Percentiles rank a stretch among this genome's conserved stretches.
Conservation (phyloP, 1,140 invertebrate genomes). For the Drosophila sechellia region DNA sequence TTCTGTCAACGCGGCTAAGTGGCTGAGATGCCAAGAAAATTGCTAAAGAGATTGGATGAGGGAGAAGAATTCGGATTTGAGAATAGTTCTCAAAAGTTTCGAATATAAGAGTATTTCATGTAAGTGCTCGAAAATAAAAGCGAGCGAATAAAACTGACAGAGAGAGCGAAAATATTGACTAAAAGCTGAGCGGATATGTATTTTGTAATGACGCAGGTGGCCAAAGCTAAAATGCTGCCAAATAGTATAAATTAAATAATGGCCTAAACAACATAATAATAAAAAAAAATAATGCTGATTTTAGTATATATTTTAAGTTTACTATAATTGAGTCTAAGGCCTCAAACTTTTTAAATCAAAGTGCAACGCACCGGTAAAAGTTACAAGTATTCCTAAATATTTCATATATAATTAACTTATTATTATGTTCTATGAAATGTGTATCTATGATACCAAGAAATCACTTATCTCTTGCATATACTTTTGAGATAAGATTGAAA, state of each 20-base stretch:
- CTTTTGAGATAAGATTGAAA: no score
- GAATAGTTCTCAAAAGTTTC: neutral
- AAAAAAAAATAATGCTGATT: no score
- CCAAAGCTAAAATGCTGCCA: neutral
- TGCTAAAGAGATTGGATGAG: neutral
- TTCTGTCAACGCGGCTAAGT: slow-evolving; percentile 60
- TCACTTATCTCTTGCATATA: no score
- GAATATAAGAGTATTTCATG: slow-evolving; percentile 6
- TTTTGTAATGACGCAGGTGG: slow-evolving; percentile 23
- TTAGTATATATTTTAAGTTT: no score
- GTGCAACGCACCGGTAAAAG: no score
- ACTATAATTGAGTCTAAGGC: neutral
- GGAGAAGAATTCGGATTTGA: neutral
- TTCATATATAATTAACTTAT: no score
- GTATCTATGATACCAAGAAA: no score
- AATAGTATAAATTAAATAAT: neutral
- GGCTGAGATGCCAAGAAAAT: slow-evolving; percentile 15
- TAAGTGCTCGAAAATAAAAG: slow-evolving; percentile 2
- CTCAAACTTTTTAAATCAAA: no score
- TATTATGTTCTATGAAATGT: no score
- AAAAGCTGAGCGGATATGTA: neutral
- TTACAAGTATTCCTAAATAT: no score
- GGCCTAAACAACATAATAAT: neutral
- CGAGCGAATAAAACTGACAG: slow-evolving; percentile 1
- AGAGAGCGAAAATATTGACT: neutral